Evolutionary conservation across 2,113 vertebrate species (phyloP).

Genomic region (Saiga tatarica): DNA sequence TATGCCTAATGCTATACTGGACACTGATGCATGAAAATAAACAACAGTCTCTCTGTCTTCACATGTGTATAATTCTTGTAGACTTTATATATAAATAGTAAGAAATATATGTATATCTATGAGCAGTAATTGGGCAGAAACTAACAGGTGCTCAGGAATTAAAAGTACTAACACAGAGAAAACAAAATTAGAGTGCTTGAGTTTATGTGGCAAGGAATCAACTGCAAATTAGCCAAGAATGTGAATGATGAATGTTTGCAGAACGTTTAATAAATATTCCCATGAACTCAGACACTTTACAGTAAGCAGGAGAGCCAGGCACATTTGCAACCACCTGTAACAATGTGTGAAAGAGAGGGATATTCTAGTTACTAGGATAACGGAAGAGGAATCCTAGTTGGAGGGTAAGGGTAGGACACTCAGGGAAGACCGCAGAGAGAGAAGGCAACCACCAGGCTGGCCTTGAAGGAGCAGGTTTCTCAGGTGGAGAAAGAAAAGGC

Average conservation of each 20-base stretch:
- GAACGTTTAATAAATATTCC: background rate
- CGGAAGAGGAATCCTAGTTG: background rate
- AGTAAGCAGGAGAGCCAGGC: background rate
- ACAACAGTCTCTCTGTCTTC: background rate
- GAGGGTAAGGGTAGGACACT: background rate
- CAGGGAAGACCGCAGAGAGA: background rate
- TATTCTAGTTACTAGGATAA: background rate
- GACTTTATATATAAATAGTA: background rate
- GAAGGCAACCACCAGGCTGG: background rate
- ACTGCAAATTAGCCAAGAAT: background rate
- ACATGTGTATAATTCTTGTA: background rate
- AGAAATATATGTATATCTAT: background rate
- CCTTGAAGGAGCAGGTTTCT: background rate
- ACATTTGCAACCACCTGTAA: background rate
- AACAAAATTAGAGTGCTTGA: background rate
- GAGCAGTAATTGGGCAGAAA: background rate
- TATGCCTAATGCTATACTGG: background rate
- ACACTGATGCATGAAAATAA: background rate
- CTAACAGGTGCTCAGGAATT: background rate
- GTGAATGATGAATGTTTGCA: background rate
- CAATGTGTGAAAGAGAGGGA: background rate
- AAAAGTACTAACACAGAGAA: background rate
- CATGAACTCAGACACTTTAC: background rate
- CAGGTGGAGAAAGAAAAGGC: background rate
- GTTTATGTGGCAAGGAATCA: background rate